Percentiles rank a stretch among this genome's conserved stretches.
phyloP scores from a whole-genome alignment of 2,888 invertebrate species.

The Cetonia aurata region DNA sequence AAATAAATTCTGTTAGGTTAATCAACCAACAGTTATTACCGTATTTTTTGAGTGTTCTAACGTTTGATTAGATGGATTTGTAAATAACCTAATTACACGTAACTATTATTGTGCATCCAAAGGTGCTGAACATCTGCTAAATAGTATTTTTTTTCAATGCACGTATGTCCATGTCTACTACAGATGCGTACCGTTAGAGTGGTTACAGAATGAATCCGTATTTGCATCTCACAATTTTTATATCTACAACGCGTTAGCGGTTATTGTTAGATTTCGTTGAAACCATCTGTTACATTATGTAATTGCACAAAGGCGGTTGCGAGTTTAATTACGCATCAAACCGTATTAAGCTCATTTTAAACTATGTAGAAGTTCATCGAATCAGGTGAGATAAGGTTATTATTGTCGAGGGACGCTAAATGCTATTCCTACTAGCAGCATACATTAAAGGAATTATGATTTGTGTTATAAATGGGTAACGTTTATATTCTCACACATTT shows the following conservation, averaged over 20 bases:
- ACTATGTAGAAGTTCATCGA: no score
- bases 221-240: conserved; percentile 8
- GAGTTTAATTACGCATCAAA: no score
- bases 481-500: no score
- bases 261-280: conserved; percentile 4
- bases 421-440: no score
- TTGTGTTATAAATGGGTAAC: no score
- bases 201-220: neutral
- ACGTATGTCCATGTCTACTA: neutral
- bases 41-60: no score
- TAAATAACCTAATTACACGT: conserved; percentile 21
- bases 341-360: no score
- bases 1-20: no score
- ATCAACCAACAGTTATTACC: no score
- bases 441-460: no score
- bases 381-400: no score
- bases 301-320: neutral
- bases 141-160: conserved; percentile 10
- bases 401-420: no score
- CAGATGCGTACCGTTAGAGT: conserved; percentile 19
- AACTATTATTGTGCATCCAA: conserved; percentile 33
- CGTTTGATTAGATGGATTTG: neutral
- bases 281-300: conserved; percentile 15
- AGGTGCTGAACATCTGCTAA: conserved; percentile 31
- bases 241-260: neutral